Percentiles rank a stretch among this genome's conserved stretches.
Conservation (phyloP, 2,888 invertebrate species). For the Loripinus fragilis region DNA sequence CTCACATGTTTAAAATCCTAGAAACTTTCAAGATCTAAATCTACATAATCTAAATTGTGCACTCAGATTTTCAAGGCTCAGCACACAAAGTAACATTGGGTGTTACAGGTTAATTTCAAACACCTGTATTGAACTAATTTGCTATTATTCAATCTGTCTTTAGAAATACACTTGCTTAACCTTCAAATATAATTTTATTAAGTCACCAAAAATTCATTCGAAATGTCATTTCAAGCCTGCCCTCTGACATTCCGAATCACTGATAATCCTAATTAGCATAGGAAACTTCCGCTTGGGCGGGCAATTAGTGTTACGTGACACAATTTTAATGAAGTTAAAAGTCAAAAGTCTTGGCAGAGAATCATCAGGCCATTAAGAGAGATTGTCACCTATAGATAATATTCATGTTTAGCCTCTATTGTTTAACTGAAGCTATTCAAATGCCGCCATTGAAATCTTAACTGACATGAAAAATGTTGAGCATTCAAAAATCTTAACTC, state of each 20-base stretch:
- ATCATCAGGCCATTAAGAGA: background rate
- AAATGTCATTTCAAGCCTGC: background rate
- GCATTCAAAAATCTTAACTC: too few relatives aligned
- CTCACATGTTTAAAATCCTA: too few relatives aligned
- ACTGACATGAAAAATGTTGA: background rate
- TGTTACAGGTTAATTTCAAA: too few relatives aligned
- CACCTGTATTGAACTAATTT: too few relatives aligned
- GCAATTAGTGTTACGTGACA: slow-evolving; percentile 12
- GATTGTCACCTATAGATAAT: slow-evolving; percentile 8
- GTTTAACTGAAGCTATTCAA: background rate
- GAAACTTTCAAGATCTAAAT: too few relatives aligned
- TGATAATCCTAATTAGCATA: slow-evolving; percentile 18
- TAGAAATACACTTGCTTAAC: slow-evolving; percentile 2
- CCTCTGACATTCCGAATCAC: background rate
- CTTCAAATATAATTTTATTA: slow-evolving; percentile 6
- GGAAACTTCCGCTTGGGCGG: slow-evolving; percentile 4
- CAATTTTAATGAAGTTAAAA: background rate
- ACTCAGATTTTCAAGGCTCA: too few relatives aligned
- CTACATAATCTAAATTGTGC: too few relatives aligned
- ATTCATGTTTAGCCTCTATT: background rate
- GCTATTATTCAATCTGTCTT: background rate
- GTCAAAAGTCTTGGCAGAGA: background rate
- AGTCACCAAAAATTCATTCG: background rate
- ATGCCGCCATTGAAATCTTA: background rate
- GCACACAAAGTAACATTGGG: too few relatives aligned